These are phyloP conservation scores for Acyrthosiphon pisum DNA, from an alignment of 1,140 invertebrate species.

Conservation along the genomic window DNA sequence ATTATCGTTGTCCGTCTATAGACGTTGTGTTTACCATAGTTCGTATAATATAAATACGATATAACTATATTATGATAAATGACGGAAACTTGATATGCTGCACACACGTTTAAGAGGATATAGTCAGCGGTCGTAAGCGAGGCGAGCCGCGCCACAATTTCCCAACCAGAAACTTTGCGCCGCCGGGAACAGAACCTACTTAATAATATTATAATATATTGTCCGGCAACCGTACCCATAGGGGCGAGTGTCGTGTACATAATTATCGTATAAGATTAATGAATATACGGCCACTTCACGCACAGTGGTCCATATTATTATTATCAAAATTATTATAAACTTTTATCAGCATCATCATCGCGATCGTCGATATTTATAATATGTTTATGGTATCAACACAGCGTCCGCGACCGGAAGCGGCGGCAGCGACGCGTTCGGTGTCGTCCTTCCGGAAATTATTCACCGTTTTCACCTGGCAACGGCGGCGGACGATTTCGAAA, in stretches of 20 bases:
- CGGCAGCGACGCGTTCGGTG: not conserved
- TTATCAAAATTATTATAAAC: not conserved
- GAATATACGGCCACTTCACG: not conserved
- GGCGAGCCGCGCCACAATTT: not conserved
- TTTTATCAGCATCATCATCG: too few species aligned
- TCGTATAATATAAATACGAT: not conserved
- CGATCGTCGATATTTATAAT: not conserved
- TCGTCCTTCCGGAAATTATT: constrained; percentile 17
- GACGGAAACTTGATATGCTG: not conserved
- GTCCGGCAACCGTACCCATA: not conserved
- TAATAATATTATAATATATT: not conserved
- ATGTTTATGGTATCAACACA: not conserved
- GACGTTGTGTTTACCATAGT: not conserved
- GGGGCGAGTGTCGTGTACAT: not conserved
- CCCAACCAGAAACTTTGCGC: not conserved
- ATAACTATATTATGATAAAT: not conserved
- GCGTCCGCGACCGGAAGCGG: not conserved
- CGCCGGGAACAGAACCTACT: not conserved
- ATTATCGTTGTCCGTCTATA: not conserved
- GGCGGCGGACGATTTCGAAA: not conserved
- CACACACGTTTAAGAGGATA: not conserved
- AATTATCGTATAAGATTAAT: not conserved
- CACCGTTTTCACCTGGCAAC: not conserved
- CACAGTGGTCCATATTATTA: not conserved
- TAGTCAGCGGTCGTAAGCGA: not conserved